Evolutionary conservation across 2,797 vertebrate genomes (phyloP).

Genomic region (Labroides dimidiatus): DNA sequence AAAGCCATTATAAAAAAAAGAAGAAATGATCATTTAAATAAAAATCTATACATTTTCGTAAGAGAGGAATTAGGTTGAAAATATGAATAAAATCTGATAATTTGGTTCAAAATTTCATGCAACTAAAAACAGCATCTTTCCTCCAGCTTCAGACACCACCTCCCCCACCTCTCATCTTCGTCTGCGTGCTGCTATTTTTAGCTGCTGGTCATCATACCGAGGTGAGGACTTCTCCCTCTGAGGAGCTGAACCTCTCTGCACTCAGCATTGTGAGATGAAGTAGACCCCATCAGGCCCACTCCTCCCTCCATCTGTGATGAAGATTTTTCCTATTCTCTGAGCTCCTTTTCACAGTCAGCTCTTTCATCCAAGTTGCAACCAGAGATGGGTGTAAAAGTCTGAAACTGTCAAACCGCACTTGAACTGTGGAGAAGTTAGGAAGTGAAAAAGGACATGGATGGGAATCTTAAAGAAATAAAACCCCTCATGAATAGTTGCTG

Average conservation of each 20-base stretch:
- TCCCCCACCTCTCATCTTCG: constrained; percentile 31
- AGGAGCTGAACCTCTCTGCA: constrained; percentile 26
- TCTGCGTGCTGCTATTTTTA: constrained; percentile 71
- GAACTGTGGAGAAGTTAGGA: too few species aligned
- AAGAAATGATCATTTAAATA: too few species aligned
- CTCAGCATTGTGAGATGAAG: constrained; percentile 30
- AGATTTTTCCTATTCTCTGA: neutral
- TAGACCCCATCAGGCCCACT: constrained; percentile 34
- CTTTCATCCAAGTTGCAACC: constrained; percentile 10
- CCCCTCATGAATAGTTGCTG: too few species aligned
- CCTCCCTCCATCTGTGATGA: constrained; percentile 10
- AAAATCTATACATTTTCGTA: too few species aligned
- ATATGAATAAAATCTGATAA: too few species aligned
- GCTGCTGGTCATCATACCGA: constrained; percentile 53
- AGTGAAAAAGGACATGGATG: neutral
- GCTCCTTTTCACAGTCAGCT: constrained; percentile 20
- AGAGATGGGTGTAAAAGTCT: constrained; percentile 4
- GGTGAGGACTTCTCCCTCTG: constrained; percentile 52
- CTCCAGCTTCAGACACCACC: neutral
- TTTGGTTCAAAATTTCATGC: too few species aligned
- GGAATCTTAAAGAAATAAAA: neutral
- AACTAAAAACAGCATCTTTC: too few species aligned
- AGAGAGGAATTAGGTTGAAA: too few species aligned
- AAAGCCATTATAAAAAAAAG: too few species aligned
- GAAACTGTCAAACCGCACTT: neutral